These are phyloP conservation scores for Colletes collaris DNA, from an alignment of 2,888 invertebrate genomes.

Conservation along the genomic window DNA sequence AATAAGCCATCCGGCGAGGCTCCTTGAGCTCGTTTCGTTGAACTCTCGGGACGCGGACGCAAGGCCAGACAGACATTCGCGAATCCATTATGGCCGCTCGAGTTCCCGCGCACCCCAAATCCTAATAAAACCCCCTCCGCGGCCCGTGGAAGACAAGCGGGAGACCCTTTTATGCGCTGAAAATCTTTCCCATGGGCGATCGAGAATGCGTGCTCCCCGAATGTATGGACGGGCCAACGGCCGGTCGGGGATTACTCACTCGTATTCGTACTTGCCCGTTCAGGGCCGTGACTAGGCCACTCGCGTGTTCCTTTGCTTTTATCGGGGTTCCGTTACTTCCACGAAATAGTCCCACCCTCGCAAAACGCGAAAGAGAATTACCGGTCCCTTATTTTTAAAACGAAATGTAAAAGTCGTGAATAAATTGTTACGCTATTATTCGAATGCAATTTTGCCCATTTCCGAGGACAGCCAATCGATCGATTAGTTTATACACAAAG, in stretches of 20 bases:
- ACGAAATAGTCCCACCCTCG: neutral
- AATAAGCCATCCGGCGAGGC: constrained; percentile 26
- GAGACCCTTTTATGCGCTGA: constrained; percentile 67
- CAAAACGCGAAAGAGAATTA: neutral
- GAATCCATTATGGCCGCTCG: constrained; percentile 69
- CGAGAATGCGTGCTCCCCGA: constrained; percentile 61
- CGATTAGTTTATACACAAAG: too few species aligned
- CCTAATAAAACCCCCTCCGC: constrained; percentile 66
- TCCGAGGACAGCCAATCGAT: too few species aligned
- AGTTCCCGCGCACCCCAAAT: constrained; percentile 68
- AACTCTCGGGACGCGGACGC: constrained; percentile 56
- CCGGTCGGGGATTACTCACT: constrained; percentile 62
- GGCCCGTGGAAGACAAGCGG: constrained; percentile 56
- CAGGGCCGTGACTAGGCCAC: constrained; percentile 65
- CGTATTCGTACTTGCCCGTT: constrained; percentile 58
- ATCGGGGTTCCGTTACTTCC: constrained; percentile 1
- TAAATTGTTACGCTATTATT: too few species aligned
- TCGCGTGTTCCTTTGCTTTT: constrained; percentile 1
- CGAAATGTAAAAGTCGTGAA: too few species aligned
- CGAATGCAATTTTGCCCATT: too few species aligned
- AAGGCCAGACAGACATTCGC: constrained; percentile 71
- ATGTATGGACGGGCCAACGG: constrained; percentile 51
- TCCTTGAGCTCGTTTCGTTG: constrained; percentile 54
- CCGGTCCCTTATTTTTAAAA: too few species aligned
- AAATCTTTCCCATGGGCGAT: constrained; percentile 75